Percentiles rank a stretch among this genome's conserved stretches.
Conservation (phyloP, 2,113 vertebrate species). For the Gallinago paraguaiae region DNA sequence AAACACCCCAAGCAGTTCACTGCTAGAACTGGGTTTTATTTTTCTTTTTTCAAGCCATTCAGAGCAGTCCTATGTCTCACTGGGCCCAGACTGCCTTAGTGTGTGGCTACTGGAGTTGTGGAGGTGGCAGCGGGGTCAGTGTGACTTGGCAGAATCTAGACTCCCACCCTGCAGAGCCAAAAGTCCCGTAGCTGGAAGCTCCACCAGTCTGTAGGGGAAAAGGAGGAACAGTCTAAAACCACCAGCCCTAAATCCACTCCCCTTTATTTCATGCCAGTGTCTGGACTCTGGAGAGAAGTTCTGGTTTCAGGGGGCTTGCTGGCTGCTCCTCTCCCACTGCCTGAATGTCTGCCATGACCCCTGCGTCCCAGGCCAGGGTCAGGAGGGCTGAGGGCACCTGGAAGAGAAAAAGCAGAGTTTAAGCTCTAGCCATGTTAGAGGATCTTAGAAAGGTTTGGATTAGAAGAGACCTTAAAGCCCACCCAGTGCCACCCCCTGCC, state of each 20-base stretch:
- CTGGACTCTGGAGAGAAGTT: slow-evolving; percentile 77
- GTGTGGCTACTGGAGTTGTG: background rate
- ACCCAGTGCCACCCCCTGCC: too few species aligned
- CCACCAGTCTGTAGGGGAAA: background rate
- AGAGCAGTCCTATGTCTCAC: background rate
- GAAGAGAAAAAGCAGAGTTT: background rate
- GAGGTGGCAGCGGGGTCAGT: background rate
- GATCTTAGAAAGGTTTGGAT: too few species aligned
- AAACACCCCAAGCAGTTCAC: background rate
- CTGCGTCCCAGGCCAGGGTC: slow-evolving; percentile 85
- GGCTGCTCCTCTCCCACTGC: slow-evolving; percentile 74
- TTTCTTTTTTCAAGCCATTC: background rate
- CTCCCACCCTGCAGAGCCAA: background rate
- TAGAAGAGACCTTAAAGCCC: too few species aligned
- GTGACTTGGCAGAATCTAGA: background rate
- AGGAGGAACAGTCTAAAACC: background rate
- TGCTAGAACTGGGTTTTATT: background rate
- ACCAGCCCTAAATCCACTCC: background rate
- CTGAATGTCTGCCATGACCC: slow-evolving; percentile 83
- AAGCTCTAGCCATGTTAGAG: background rate
- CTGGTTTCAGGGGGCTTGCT: slow-evolving; percentile 72
- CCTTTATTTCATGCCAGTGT: slow-evolving; percentile 83
- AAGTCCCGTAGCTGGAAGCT: background rate
- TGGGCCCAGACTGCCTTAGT: background rate
- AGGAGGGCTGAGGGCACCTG: slow-evolving; percentile 92